Conservation (phyloP, 2,113 vertebrate genomes). For the Columba livia region DNA sequence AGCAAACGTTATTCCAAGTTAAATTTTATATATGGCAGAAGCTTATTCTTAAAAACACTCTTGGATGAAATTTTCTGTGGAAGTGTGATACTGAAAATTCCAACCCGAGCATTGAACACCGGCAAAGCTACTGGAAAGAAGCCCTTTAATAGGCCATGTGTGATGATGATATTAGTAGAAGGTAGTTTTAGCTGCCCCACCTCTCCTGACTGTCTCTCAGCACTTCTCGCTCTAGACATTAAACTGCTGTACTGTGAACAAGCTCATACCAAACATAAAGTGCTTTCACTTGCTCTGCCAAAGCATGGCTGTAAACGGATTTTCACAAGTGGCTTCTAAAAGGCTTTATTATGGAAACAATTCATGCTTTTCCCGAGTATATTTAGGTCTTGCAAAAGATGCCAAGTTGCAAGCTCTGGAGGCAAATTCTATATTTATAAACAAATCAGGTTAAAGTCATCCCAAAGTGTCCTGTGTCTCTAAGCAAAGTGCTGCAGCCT, state of each 20-base stretch:
- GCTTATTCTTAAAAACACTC: not conserved
- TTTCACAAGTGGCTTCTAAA: not conserved
- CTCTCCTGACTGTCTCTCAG: not conserved
- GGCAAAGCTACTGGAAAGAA: not conserved
- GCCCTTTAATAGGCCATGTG: not conserved
- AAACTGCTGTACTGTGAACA: not conserved
- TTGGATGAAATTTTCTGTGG: not conserved
- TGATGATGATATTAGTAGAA: not conserved
- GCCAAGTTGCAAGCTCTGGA: slow-evolving; percentile 3
- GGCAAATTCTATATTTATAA: slow-evolving; percentile 32
- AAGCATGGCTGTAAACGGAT: not conserved
- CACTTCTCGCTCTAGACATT: fast-evolving
- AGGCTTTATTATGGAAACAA: slow-evolving; percentile 23
- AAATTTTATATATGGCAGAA: not conserved
- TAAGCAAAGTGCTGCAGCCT: not conserved
- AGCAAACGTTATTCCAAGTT: not conserved
- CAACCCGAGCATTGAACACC: not conserved
- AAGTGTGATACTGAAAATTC: not conserved
- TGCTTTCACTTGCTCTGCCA: not conserved
- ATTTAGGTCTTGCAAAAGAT: slow-evolving; percentile 35
- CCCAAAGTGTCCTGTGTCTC: not conserved
- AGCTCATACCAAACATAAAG: not conserved
- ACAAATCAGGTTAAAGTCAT: slow-evolving; percentile 11
- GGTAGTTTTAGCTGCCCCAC: not conserved
- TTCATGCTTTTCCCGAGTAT: slow-evolving; percentile 24